Evolutionary conservation across 2,797 vertebrate genomes (phyloP).

Genomic region (Ambastaia sidthimunki): DNA sequence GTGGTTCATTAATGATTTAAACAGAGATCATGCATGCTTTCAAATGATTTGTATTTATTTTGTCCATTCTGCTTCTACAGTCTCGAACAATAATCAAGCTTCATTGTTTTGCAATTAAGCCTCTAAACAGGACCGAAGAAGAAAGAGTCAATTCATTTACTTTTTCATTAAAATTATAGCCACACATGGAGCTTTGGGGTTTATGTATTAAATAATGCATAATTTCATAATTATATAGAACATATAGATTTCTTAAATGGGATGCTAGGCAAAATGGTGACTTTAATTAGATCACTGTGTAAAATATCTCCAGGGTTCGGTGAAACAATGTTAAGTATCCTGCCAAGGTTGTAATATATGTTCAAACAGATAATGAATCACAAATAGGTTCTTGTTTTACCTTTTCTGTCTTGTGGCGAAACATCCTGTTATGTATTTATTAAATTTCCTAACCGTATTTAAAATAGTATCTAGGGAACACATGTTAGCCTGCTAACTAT

Average conservation of each 20-base stretch:
- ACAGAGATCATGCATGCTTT: constrained; percentile 80
- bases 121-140: constrained; percentile 78
- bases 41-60: constrained; percentile 69
- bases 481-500: constrained; percentile 73
- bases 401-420: constrained; percentile 69
- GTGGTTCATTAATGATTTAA: constrained; percentile 73
- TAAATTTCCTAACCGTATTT: constrained; percentile 75
- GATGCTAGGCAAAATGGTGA: constrained; percentile 78
- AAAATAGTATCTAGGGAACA: constrained; percentile 73
- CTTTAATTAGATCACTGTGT: constrained; percentile 85
- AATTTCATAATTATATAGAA: constrained; percentile 87
- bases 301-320: constrained; percentile 84
- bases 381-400: constrained; percentile 79
- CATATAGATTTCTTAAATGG: constrained; percentile 85
- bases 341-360: constrained; percentile 81
- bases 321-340: constrained; percentile 84
- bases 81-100: constrained; percentile 73
- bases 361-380: constrained; percentile 84
- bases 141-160: constrained; percentile 80
- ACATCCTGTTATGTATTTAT: constrained; percentile 71
- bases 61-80: constrained; percentile 70
- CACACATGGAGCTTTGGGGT: constrained; percentile 81
- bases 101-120: constrained; percentile 76
- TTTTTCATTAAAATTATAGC: constrained; percentile 84
- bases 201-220: constrained; percentile 87